These are phyloP conservation scores for Bombus waltoni DNA, from an alignment of 1,140 invertebrate genomes.

Conservation along the genomic window DNA sequence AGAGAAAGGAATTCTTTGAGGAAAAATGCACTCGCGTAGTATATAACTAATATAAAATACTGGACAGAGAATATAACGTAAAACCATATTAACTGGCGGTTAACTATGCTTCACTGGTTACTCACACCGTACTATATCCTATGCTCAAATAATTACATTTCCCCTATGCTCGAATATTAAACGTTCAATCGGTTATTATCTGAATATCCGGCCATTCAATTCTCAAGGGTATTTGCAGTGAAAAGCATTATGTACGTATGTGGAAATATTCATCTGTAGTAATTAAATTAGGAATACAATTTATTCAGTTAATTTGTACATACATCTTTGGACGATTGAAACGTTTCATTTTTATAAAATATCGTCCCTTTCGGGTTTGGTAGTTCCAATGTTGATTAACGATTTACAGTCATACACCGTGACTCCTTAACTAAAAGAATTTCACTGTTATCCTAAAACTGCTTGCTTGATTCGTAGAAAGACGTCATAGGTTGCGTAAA, in stretches of 20 bases:
- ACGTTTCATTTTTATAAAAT: neutral
- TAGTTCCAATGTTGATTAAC: neutral
- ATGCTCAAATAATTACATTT: constrained; percentile 22
- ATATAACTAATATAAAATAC: neutral
- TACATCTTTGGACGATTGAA: neutral
- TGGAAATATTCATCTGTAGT: neutral
- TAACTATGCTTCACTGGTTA: neutral
- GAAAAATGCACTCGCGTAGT: neutral
- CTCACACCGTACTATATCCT: neutral
- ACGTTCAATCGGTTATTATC: constrained; percentile 14
- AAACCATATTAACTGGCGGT: neutral
- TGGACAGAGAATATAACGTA: neutral
- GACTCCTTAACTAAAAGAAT: neutral
- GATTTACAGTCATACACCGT: neutral
- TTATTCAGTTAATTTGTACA: neutral
- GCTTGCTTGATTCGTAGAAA: too few relatives aligned
- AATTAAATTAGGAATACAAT: neutral
- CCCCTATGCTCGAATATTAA: constrained; percentile 19
- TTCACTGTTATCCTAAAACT: neutral
- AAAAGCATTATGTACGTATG: neutral
- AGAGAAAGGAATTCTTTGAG: neutral
- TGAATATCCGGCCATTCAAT: constrained; percentile 5
- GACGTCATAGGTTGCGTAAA: too few relatives aligned
- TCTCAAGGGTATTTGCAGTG: neutral
- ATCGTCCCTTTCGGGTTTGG: neutral